Conservation (phyloP, 2,888 invertebrate genomes). For the Argyresthia goedartella region DNA sequence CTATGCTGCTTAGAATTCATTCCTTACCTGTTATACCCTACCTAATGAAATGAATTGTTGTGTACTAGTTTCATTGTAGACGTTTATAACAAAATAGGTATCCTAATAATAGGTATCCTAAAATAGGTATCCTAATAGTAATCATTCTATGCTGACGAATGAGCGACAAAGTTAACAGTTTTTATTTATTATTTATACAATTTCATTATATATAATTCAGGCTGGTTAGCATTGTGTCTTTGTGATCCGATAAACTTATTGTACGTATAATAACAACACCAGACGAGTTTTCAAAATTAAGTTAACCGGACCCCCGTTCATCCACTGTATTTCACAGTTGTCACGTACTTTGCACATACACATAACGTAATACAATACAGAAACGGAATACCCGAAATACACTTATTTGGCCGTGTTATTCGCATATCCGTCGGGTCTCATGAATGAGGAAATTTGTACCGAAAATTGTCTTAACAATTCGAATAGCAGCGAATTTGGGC, state of each 20-base stretch:
- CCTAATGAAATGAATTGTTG: too few species aligned
- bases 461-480: conserved; percentile 34
- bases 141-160: too few species aligned
- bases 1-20: neutral
- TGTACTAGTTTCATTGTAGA: too few species aligned
- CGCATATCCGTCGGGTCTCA: neutral
- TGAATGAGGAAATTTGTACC: conserved; percentile 24
- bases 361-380: neutral
- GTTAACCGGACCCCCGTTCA: neutral
- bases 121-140: too few species aligned
- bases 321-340: conserved; percentile 1
- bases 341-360: neutral
- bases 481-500: conserved; percentile 29
- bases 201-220: too few species aligned
- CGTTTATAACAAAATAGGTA: too few species aligned
- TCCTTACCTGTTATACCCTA: too few species aligned
- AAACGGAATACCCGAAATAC: neutral
- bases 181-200: neutral
- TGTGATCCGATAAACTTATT: neutral
- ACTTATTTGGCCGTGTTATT: neutral
- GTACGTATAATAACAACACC: neutral
- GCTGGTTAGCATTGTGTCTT: neutral
- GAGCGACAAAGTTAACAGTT: neutral
- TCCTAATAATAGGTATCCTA: too few species aligned
- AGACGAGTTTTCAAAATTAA: neutral